Evolutionary conservation across 2,113 vertebrate species (phyloP).

Genomic region (Pluvialis apricaria): DNA sequence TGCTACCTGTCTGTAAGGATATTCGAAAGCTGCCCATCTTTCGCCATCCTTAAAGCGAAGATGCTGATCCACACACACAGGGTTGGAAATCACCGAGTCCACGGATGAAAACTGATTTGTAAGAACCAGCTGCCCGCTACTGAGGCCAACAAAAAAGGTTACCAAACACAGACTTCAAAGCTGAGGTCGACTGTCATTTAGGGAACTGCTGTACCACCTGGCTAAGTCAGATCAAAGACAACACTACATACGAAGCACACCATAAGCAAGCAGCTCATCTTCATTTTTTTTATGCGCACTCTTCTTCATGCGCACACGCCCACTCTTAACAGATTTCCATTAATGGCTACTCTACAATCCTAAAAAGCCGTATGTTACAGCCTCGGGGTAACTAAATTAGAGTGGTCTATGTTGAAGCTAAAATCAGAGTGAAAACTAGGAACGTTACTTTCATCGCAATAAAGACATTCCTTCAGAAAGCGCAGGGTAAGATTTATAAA

Average conservation of each 20-base stretch:
- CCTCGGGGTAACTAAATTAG: not conserved
- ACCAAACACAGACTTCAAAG: not conserved
- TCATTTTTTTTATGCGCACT: not conserved
- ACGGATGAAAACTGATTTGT: not conserved
- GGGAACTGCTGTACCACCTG: not conserved
- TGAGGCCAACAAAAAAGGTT: not conserved
- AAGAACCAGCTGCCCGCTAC: not conserved
- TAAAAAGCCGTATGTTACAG: not conserved
- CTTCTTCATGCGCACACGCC: not conserved
- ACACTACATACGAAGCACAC: not conserved
- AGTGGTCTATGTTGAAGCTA: not conserved
- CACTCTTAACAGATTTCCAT: not conserved
- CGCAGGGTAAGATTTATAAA: fast-evolving
- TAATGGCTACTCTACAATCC: not conserved
- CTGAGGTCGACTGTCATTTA: not conserved
- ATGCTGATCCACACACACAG: fast-evolving
- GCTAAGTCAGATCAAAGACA: not conserved
- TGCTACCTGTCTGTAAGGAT: not conserved
- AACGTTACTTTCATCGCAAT: not conserved
- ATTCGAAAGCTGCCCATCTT: not conserved
- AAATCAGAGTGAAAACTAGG: not conserved
- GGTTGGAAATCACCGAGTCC: not conserved
- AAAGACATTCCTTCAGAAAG: not conserved
- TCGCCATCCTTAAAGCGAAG: not conserved
- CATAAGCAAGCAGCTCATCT: not conserved